Evolutionary conservation across 1,140 invertebrate species (phyloP).

Genomic region (Drosophila nigrodunni): DNA sequence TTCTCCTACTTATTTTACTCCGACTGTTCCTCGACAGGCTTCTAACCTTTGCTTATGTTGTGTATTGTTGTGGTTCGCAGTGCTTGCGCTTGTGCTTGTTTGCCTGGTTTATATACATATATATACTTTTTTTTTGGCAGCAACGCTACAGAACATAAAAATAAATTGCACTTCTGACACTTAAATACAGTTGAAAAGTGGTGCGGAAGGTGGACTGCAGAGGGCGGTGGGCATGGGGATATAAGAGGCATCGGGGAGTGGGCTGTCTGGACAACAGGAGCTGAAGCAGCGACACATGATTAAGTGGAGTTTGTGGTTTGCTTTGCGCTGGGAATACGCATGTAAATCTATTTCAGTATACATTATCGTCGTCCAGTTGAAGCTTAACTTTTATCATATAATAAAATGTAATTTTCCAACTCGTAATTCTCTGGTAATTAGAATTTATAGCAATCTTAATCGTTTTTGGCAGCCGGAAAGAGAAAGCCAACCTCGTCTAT

Average conservation of each 20-base stretch:
- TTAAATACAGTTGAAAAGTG: constrained; percentile 74
- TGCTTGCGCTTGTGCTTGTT: constrained; percentile 31
- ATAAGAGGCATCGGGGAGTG: neutral
- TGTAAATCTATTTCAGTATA: constrained; percentile 82
- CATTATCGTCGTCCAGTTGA: constrained; percentile 83
- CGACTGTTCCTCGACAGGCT: constrained; percentile 9
- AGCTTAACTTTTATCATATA: constrained; percentile 84
- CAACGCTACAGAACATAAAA: constrained; percentile 79
- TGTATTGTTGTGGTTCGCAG: constrained; percentile 61
- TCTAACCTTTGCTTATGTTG: constrained; percentile 69
- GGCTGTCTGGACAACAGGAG: constrained; percentile 22
- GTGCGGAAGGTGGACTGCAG: constrained; percentile 7
- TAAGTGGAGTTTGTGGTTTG: constrained; percentile 79
- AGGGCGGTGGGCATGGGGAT: neutral
- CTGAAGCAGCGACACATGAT: constrained; percentile 70
- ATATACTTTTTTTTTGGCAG: constrained; percentile 50
- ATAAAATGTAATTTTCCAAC: constrained; percentile 83
- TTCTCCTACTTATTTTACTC: neutral
- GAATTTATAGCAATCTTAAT: constrained; percentile 82
- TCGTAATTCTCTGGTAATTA: constrained; percentile 83
- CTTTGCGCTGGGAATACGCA: constrained; percentile 74
- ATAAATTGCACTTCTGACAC: constrained; percentile 83
- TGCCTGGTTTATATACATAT: constrained; percentile 30
- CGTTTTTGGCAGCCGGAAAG: constrained; percentile 62
- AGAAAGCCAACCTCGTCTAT: constrained; percentile 2